Evolutionary conservation across 1,140 invertebrate genomes (phyloP).

Genomic region (Sinonovacula constricta): DNA sequence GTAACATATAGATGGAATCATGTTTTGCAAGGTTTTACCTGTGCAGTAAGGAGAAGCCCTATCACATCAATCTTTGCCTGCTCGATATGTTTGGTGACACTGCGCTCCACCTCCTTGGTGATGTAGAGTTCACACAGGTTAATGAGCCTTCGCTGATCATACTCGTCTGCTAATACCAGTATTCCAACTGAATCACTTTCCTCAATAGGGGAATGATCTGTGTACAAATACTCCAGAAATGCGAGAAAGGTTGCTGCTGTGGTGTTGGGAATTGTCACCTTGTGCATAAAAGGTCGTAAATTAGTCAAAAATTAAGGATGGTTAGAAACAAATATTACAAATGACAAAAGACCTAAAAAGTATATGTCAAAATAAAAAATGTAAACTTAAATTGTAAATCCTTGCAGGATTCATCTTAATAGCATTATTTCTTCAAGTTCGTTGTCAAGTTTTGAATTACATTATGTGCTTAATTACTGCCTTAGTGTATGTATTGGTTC

Average conservation of each 20-base stretch:
- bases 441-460: too few species aligned
- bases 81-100: constrained; percentile 67
- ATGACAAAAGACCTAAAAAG: too few species aligned
- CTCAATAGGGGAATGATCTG: constrained; percentile 74
- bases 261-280: constrained; percentile 61
- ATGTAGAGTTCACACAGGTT: constrained; percentile 76
- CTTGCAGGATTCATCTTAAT: too few species aligned
- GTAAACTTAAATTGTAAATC: too few species aligned
- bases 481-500: too few species aligned
- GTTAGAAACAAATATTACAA: too few species aligned
- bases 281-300: too few species aligned
- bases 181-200: constrained; percentile 68
- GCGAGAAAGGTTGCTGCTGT: constrained; percentile 67
- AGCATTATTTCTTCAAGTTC: too few species aligned
- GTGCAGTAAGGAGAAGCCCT: constrained; percentile 66
- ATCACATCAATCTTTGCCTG: constrained; percentile 74
- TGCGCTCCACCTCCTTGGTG: constrained; percentile 72
- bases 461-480: too few species aligned
- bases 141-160: constrained; percentile 64
- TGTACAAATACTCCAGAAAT: constrained; percentile 74
- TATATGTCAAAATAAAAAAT: too few species aligned
- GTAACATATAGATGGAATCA: too few species aligned
- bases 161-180: constrained; percentile 70
- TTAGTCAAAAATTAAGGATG: too few species aligned
- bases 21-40: constrained; percentile 65